Evolutionary conservation across 2,113 vertebrate species (phyloP).

Genomic region (Sturnus vulgaris): DNA sequence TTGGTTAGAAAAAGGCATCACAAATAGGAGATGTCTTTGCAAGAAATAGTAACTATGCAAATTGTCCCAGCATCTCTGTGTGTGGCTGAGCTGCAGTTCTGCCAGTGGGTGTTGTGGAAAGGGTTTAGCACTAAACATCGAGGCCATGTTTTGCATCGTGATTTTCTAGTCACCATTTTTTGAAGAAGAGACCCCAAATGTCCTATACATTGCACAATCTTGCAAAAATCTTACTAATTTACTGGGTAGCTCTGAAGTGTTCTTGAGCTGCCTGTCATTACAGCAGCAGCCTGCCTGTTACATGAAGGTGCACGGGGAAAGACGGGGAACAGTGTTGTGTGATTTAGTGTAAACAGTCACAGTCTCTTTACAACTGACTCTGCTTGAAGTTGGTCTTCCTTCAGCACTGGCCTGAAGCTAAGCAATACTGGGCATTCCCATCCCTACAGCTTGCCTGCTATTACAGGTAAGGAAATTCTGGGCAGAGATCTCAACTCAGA

Average conservation of each 20-base stretch:
- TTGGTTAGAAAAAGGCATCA: slow-evolving; percentile 22
- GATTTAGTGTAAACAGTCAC: background rate
- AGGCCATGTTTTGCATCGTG: background rate
- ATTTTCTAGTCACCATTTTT: background rate
- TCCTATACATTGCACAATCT: background rate
- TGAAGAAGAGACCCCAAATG: background rate
- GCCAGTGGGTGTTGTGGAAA: background rate
- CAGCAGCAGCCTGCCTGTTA: background rate
- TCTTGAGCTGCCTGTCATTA: background rate
- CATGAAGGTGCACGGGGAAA: accelerated
- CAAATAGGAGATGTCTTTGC: background rate
- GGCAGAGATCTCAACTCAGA: background rate
- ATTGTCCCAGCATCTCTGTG: background rate
- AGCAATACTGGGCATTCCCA: background rate
- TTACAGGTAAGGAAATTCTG: background rate
- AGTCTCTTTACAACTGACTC: background rate
- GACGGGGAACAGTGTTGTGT: background rate
- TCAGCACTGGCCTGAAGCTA: background rate
- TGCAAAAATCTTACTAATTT: background rate
- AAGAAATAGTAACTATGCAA: background rate
- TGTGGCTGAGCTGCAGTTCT: slow-evolving; percentile 3
- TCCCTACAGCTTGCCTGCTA: background rate
- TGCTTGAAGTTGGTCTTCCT: background rate
- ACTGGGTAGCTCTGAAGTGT: background rate
- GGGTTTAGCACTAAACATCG: background rate